These are phyloP conservation scores for Aphodius sticticus DNA, from an alignment of 2,888 invertebrate species.

Conservation along the genomic window DNA sequence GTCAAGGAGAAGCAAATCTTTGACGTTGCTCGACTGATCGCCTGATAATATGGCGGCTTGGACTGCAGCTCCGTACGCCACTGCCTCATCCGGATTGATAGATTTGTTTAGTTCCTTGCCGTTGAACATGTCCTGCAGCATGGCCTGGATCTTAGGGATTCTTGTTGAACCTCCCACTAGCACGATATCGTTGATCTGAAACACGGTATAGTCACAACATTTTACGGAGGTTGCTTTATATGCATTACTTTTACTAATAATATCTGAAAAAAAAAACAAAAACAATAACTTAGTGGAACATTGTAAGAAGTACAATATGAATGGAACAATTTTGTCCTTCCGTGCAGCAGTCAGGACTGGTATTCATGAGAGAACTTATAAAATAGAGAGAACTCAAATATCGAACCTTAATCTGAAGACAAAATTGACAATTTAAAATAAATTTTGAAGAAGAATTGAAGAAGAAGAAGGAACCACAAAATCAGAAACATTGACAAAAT, in stretches of 20 bases:
- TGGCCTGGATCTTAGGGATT: constrained; percentile 72
- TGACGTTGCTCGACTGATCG: constrained; percentile 65
- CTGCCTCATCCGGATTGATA: constrained; percentile 78
- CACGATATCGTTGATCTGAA: constrained; percentile 65
- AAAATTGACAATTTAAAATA: too few relatives aligned
- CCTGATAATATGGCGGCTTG: constrained; percentile 70
- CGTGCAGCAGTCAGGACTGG: too few relatives aligned
- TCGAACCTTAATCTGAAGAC: too few relatives aligned
- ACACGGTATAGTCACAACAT: constrained; percentile 21
- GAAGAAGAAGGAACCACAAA: too few relatives aligned
- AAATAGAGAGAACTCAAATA: too few relatives aligned
- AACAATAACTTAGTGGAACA: background rate
- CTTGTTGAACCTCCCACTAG: constrained; percentile 73
- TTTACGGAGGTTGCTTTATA: background rate
- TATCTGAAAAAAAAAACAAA: background rate
- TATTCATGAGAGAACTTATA: too few relatives aligned
- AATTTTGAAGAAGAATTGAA: too few relatives aligned
- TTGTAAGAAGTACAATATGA: background rate
- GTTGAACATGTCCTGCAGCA: constrained; percentile 64
- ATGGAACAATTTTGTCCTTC: too few relatives aligned
- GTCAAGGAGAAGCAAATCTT: constrained; percentile 71
- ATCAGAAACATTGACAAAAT: too few relatives aligned
- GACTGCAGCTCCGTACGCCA: constrained; percentile 73
- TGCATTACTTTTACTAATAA: too few relatives aligned
- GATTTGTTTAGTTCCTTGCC: constrained; percentile 72